Evolutionary conservation across 1,140 invertebrate genomes (phyloP), one percentile per base, ranked within the genome.

Genomic region (Hypsibius dujardini): DNA sequence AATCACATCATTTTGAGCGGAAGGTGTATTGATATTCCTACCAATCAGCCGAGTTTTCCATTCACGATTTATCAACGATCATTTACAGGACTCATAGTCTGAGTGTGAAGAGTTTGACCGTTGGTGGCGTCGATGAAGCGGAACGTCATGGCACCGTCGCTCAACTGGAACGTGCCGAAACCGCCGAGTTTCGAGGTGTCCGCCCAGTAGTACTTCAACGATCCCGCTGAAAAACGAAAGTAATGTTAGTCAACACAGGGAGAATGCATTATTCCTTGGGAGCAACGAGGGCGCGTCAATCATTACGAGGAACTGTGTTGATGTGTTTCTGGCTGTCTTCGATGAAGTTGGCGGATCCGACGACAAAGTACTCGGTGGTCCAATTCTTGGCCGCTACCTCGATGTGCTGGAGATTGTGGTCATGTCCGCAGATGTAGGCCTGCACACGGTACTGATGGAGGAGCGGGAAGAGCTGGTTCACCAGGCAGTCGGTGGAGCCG

Each of bases 351-450:
- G 78, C 78, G 12, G 78, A 76, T 45, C 80, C 80, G 47, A 75
- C 76, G 1, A 81, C 75, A 73, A 81, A 78, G 60, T 79, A 81
- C 62, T 81, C 76, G 15, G 80, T 73, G 2, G 73, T 76, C 28
- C 73, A 46, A 46, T 74, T 75, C 46, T 73, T 46, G 46, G 74
- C 70, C 2, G 69, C 71, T 42, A 70, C 71, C 47, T 74, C 71
- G 12, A 80, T 75, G 73, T 79, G 79, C 76, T 81, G 80, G 12
- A 80, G 72, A 73, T 79, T 80, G 74, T 83, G 82, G 72, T 83
- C 83, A 75, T 83, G 83, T 40, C 82, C 82, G 73, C 75, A 77
- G 46, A 83, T 74, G 74, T 84, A 83, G 14, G 81, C 82, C 50
- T 77, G 78, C 1, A 81, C 82, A 46, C 77, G 73, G 75, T 82